A percentile compares a stretch with the other conserved stretches of the same genome.
Evolutionary conservation across 2,113 vertebrate species (phyloP).

Genomic region (Electrona antarctica): DNA sequence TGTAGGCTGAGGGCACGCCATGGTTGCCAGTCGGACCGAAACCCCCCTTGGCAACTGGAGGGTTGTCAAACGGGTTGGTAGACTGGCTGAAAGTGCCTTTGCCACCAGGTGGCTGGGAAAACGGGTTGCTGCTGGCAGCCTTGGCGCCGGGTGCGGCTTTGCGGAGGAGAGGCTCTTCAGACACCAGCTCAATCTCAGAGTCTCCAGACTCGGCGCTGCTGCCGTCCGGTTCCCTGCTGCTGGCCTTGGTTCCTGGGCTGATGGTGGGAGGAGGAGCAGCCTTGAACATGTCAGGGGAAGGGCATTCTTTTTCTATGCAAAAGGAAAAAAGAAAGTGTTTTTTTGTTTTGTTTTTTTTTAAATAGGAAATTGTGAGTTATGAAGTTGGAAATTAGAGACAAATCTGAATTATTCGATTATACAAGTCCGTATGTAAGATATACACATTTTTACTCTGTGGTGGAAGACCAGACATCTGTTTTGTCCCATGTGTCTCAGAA

Average conservation of each 20-base stretch:
- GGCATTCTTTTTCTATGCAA: conserved; percentile 78
- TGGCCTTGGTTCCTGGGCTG: conserved; percentile 58
- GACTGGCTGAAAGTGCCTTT: conserved; percentile 84
- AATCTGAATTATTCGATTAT: background rate
- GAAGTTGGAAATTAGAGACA: background rate
- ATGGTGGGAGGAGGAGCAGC: conserved; percentile 53
- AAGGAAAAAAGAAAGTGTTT: conserved; percentile 54
- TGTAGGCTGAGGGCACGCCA: conserved; percentile 87
- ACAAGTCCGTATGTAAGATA: too few relatives aligned
- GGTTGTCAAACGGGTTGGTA: conserved; percentile 79
- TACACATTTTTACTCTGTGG: too few relatives aligned
- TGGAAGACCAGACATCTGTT: too few relatives aligned
- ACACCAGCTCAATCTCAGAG: conserved; percentile 94
- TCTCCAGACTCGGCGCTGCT: conserved; percentile 94
- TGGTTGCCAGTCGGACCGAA: conserved; percentile 85
- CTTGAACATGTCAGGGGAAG: conserved; percentile 71
- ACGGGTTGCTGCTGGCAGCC: conserved; percentile 67
- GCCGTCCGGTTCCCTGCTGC: conserved; percentile 81
- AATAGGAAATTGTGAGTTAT: too few relatives aligned
- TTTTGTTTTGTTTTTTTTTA: too few relatives aligned
- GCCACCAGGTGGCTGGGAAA: conserved; percentile 80
- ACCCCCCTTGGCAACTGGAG: conserved; percentile 80
- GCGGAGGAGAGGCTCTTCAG: conserved; percentile 85
- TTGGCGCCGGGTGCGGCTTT: conserved; percentile 41
- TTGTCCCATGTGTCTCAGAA: too few relatives aligned